Conservation (phyloP, 2,113 vertebrate species). For the Ardeotis arabs region DNA sequence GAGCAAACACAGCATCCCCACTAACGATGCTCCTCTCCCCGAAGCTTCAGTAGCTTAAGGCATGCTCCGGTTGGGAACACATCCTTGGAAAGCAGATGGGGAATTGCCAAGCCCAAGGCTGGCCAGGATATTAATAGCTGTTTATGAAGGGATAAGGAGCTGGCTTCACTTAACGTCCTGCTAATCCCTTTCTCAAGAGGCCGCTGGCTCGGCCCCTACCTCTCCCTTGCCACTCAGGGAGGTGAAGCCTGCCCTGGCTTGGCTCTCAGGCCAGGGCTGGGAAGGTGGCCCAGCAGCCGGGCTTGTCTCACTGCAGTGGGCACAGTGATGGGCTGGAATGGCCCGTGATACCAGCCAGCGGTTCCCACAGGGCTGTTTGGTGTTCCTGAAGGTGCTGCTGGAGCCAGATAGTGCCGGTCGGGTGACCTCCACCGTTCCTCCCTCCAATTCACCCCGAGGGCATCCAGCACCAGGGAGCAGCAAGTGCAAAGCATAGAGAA, state of each 20-base stretch:
- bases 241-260: not conserved
- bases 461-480: not conserved
- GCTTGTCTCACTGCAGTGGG: not conserved
- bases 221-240: not conserved
- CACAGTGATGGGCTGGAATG: not conserved
- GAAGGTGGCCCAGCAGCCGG: not conserved
- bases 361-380: not conserved
- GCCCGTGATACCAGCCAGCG: not conserved
- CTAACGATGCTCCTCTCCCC: not conserved
- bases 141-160: constrained; percentile 24
- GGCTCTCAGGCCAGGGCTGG: not conserved
- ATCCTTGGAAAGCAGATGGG: not conserved
- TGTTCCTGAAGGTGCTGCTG: not conserved
- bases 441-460: not conserved
- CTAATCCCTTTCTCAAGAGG: not conserved
- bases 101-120: not conserved
- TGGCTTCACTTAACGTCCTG: not conserved
- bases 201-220: not conserved
- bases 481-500: not conserved
- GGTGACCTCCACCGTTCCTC: fast-evolving
- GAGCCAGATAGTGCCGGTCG: fast-evolving
- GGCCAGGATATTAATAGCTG: not conserved
- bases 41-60: not conserved
- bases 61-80: fast-evolving
- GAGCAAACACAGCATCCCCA: not conserved